Evolutionary conservation across 2,113 vertebrate species (phyloP), one percentile per base, ranked within the genome.

Genomic region (Gambusia holbrooki): DNA sequence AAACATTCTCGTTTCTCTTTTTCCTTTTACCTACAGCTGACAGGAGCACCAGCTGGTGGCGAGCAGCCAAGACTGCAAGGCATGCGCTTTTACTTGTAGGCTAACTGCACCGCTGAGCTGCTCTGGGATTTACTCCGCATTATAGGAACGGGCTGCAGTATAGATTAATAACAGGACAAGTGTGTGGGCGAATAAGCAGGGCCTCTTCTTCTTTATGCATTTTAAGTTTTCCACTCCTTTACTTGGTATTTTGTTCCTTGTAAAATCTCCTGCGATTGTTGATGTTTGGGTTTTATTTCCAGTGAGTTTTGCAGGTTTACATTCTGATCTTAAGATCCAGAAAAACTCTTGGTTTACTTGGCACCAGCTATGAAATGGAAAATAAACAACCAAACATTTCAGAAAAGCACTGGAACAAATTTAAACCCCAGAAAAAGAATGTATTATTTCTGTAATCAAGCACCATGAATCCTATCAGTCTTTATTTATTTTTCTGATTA

Each of bases 11-110:
- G 61, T 70, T 73, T 32, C 22, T 45, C 32, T 58, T 75, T 73
- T 68, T 84, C 73, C 74, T 80, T 87, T 85, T 89, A 93, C 88
- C 92, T 90, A 87, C 90, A 90, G 86, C 92, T 88, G 90, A 93
- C 82, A 90, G 86, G 84, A 91, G 89, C 89, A 87, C 85, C 91
- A 87, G 89, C 89, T 87, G 87, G 89, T 93, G 92, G 92, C 87
- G 81, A 83, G 80, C 83, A 77, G 90, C 92, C 90, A 93, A 92
- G 83, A 89, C 90, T 89, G 82, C 82, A 76, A 87, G 92, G 90
- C 88, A 83, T 91, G 81, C 73, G 81, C 85, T 86, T 87, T 81
- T 84, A 83, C 88, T 89, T 68, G 84, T 81, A 83, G 86, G 85
- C 78, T 87, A 85, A 83, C 88, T 89, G 85, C 88, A 84, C 74